A percentile compares a stretch with the other conserved stretches of the same genome.
phyloP scores from a whole-genome alignment of 2,888 invertebrate genomes.

The Spilarctia lutea region DNA sequence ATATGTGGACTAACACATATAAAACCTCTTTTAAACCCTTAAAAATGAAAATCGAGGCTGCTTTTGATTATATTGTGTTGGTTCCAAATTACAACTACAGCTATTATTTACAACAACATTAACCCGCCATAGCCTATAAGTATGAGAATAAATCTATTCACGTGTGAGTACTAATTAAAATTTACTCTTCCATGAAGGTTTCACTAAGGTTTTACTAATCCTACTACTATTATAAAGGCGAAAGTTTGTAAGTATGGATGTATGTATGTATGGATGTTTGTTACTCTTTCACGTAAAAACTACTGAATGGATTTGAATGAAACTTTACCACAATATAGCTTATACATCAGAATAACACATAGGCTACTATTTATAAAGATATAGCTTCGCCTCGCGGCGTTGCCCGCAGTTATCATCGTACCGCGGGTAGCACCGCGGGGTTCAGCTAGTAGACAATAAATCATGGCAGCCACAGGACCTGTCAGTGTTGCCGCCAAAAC shows the following conservation, averaged over 20 bases:
- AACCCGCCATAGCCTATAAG: background rate
- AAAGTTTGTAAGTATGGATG: too few relatives aligned
- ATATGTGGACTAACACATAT: background rate
- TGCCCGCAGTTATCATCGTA: too few relatives aligned
- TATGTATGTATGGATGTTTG: too few relatives aligned
- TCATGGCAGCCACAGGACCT: slow-evolving; percentile 56
- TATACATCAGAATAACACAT: too few relatives aligned
- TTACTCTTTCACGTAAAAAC: too few relatives aligned
- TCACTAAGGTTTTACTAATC: slow-evolving; percentile 24
- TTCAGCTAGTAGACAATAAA: slow-evolving; percentile 52
- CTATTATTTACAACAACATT: background rate
- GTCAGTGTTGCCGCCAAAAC: slow-evolving; percentile 53
- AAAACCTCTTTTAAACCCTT: background rate
- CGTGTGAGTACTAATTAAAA: background rate
- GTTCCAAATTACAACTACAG: too few relatives aligned
- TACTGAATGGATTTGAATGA: too few relatives aligned
- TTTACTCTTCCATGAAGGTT: background rate
- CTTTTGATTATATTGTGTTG: background rate
- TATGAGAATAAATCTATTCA: background rate
- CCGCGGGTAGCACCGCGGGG: too few relatives aligned
- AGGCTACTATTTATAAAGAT: too few relatives aligned
- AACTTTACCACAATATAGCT: too few relatives aligned
- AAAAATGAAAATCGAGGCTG: background rate
- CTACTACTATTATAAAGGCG: too few relatives aligned
- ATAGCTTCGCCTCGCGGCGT: too few relatives aligned